Base-by-base conservation (phyloP, 2,113 vertebrate species). In the Parus major region DNA sequence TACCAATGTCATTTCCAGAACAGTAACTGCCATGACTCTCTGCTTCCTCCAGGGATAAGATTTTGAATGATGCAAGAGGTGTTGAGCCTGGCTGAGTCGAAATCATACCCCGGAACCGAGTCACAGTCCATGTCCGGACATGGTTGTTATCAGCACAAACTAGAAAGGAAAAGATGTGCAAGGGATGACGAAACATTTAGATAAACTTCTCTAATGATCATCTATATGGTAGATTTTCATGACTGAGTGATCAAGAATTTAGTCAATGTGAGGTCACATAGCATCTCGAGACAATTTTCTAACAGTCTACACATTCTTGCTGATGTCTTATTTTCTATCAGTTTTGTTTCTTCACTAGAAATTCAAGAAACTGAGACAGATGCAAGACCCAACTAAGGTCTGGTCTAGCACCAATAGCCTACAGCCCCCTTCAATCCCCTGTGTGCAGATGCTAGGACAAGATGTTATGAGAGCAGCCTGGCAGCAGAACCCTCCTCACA, bases 121-220 rank as follows among this genome's bases (percentile, higher is more conserved):
- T 99, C 71, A 99, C 99, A 13, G 99, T 99, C 99, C 99, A 99
- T 0, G 99, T 99, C 35, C 99, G 98, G 42, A 99, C 99, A 3
- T 99, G 99, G 93, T 99, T 99, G 94, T 99, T 99, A 96, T 99
- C 99, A 11, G 99, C 99, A 93, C 99, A 99, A 88, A 99, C 99
- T 99, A 88, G 50, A 83, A 55, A 76, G n/a, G 25, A 95, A 81
- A 80, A 84, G 6, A 88, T 36, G 16, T 31, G 36, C 28, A 86
- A 75, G 29, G 23, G 31, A 60, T 71, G 44, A 70, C 44, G 92
- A 91, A 77, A 39, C 29, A 72, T 86, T 46, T 19, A 81, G 55
- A 86, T 52, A 68, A 83, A 72, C 29, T 87, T 76, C 29, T 80
- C 29, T 41, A 72, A 65, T 19, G 4, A 73, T 61, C 60, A 55